Evolutionary conservation across 23 tunicate genomes (phyloP), one percentile per base, ranked within the genome.

Genomic region (Oikopleura vanhoeffeni): DNA sequence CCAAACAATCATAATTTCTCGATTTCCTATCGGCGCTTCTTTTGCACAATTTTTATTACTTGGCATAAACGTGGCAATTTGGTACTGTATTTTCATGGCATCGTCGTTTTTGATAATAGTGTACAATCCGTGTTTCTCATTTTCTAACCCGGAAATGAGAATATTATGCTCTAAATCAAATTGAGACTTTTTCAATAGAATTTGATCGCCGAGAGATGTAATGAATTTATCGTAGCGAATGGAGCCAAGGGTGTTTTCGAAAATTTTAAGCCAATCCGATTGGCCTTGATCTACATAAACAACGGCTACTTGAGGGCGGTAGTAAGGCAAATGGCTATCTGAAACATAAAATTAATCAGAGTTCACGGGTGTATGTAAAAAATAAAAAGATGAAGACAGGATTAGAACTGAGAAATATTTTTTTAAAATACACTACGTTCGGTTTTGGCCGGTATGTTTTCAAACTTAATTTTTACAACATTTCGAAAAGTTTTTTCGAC

Each of bases 1-100:
- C 79, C 79, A 71, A 71, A 30, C 35, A 30, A 71, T 71, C 79
- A 71, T 71, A 30, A 71, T 71, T 32, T 71, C 79, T 2, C 79
- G 79, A 71, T 71, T 71, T 13, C 79, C 79, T 33, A 71, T 71
- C 38, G 79, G 27, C 36, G 79, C 79, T 38, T 2, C 34, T 30
- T 71, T 71, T 28, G 27, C 34, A 71, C 32, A 4, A 30, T 71
- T 38, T 30, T 71, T 71, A 71, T 71, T 71, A 18, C 34, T 71
- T 38, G 79, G 79, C 79, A 71, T 18, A 2, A 71, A 71, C 4
- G 79, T 28, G 4, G 79, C 79, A 4, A 71, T 38, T 32, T 18
- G 27, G 35, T 71, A 71, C 35, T 71, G 79, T 24, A 71, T 71
- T 71, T 71, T 71, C 35, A 30, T 13, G 4, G 35, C 35, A 71